Evolutionary conservation across 1,140 invertebrate genomes (phyloP).

Genomic region (Epicauta chinensis): DNA sequence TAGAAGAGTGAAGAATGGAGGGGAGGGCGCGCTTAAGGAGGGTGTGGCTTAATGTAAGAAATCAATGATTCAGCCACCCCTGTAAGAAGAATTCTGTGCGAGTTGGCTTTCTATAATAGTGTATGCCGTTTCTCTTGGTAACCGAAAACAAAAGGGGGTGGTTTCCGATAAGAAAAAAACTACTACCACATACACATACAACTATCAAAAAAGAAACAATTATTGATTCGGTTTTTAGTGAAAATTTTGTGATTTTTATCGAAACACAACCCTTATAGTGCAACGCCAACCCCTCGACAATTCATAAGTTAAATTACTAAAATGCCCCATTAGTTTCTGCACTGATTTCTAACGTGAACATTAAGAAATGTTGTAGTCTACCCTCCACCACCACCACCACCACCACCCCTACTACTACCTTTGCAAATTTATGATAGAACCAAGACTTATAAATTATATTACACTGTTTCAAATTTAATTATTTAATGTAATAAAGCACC

Average conservation of each 20-base stretch:
- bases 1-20: no score
- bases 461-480: slow-evolving; percentile 12
- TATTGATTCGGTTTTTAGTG: no score
- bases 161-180: no score
- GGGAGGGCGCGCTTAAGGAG: slow-evolving; percentile 5
- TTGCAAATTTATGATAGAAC: slow-evolving; percentile 8
- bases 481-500: background rate
- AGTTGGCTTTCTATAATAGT: slow-evolving; percentile 21
- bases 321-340: slow-evolving; percentile 32
- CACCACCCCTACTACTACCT: background rate
- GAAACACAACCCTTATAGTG: no score
- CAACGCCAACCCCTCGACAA: slow-evolving; percentile 25
- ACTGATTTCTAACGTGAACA: slow-evolving; percentile 31
- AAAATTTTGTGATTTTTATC: no score
- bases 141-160: slow-evolving; percentile 2
- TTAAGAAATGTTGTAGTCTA: background rate
- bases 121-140: slow-evolving; percentile 9
- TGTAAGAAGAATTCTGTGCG: slow-evolving; percentile 20
- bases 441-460: slow-evolving; percentile 13
- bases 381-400: no score
- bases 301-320: slow-evolving; percentile 30
- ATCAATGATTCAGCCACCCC: slow-evolving; percentile 30
- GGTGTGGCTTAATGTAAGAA: slow-evolving; percentile 35
- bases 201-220: no score
- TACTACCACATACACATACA: no score